A percentile compares a stretch with the other conserved stretches of the same genome.
Evolutionary conservation across 2,888 invertebrate species (phyloP).

Genomic region (Mechanitis mazaeus): DNA sequence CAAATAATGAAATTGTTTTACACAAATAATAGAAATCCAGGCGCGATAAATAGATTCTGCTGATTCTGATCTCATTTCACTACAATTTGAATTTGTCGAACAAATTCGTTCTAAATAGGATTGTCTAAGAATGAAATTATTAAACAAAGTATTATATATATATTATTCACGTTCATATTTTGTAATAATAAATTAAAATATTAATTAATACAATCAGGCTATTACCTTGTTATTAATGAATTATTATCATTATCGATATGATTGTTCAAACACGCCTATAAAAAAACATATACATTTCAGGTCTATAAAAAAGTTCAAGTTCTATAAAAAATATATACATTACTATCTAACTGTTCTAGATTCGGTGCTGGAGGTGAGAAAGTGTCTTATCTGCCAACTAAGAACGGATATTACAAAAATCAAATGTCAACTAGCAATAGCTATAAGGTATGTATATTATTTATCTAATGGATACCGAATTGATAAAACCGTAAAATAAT

Average conservation of each 20-base stretch:
- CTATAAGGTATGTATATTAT: slow-evolving; percentile 77
- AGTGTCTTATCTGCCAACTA: slow-evolving; percentile 77
- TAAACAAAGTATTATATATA: too few relatives aligned
- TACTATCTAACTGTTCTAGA: slow-evolving; percentile 50
- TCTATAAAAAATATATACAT: neutral
- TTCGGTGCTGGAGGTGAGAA: slow-evolving; percentile 79
- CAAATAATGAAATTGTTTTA: neutral
- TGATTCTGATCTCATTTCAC: neutral
- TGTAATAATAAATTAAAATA: too few relatives aligned
- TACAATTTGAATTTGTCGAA: neutral
- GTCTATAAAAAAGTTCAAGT: too few relatives aligned
- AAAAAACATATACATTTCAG: neutral
- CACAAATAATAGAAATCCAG: neutral
- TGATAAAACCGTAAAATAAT: too few relatives aligned
- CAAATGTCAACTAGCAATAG: slow-evolving; percentile 59
- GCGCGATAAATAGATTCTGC: neutral
- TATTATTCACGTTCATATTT: too few relatives aligned
- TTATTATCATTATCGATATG: too few relatives aligned
- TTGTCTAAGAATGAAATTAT: too few relatives aligned
- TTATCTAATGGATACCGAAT: too few relatives aligned
- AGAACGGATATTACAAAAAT: slow-evolving; percentile 80
- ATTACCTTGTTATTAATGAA: too few relatives aligned
- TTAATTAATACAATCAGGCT: too few relatives aligned
- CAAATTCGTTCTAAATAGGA: too few relatives aligned
- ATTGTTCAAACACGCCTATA: neutral